Evolutionary conservation across 2,113 vertebrate species (phyloP), one percentile per base, ranked within the genome.

Genomic region (Gasterosteus nipponicus): DNA sequence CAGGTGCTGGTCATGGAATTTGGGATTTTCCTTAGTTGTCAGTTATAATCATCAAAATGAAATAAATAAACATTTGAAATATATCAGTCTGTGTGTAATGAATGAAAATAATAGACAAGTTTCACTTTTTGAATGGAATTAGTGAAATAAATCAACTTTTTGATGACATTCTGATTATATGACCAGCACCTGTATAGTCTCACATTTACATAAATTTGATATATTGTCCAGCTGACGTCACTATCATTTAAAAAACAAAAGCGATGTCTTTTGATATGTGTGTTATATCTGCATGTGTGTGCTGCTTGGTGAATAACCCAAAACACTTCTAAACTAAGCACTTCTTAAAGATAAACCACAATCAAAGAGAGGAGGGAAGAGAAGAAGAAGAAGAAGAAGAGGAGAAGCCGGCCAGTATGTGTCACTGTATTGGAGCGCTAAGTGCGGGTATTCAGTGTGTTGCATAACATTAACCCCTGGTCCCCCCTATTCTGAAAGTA

Each of bases 391-490:
- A 53, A 39, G 42, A 38, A 15, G 10, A 22, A 58, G 18, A 35
- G 70, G 56, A 75, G 70, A 44, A 67, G 73, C 26, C 61, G 77
- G 70, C 73, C 81, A 87, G 61, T 87, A 82, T 80, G 89, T 91
- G 86, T 87, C 88, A 89, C 86, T 88, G 87, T 89, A 89, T 89
- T 91, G 70, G 81, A 90, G 86, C 79, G 80, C 88, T 90, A 85
- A 64, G 83, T 85, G 81, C 64, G 86, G 80, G 88, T 78, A 94
- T 94, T 93, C 91, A 85, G 80, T 74, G 75, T 92, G 91, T 90
- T 94, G 94, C 91, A 94, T 94, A 93, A 94, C 92, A 94, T 94
- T 94, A 96, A 95, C 94, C 94, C 93, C 82, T 93, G 77, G 88
- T 80, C 93, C 92, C 89, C 91, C 89, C 90, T 93, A 93, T 93